Conservation (phyloP, 2,113 vertebrate genomes). For the Bubo bubo region DNA sequence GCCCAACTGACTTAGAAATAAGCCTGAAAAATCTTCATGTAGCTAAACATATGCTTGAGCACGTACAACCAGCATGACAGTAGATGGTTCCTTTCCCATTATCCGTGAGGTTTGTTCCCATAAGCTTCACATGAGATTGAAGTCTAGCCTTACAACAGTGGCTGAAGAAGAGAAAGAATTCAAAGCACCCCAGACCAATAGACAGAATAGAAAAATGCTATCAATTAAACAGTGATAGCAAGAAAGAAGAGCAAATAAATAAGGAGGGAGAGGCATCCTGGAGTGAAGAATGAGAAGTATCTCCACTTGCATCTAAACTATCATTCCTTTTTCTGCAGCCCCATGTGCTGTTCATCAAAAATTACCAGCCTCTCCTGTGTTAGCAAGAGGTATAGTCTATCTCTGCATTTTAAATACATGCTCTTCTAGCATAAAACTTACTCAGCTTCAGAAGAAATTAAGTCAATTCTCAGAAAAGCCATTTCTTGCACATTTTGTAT, state of each 20-base stretch:
- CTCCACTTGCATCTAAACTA: neutral
- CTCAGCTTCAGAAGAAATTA: neutral
- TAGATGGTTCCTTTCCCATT: neutral
- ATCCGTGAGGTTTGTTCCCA: neutral
- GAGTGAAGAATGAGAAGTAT: neutral
- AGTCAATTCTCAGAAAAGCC: neutral
- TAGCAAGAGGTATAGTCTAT: neutral
- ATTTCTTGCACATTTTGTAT: neutral
- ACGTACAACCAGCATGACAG: neutral
- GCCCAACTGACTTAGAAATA: neutral
- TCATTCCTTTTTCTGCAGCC: neutral
- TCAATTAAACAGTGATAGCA: neutral
- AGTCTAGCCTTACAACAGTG: neutral
- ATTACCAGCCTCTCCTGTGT: neutral
- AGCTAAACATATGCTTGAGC: neutral
- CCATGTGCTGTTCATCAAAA: neutral
- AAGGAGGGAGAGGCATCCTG: neutral
- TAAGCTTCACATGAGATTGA: neutral
- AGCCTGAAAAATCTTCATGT: neutral
- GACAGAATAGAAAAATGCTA: neutral
- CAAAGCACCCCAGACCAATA: neutral
- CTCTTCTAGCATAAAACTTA: neutral
- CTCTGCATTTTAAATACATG: neutral
- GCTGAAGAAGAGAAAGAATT: neutral
- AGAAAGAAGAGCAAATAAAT: neutral